phyloP scores from a whole-genome alignment of 2,113 vertebrate species.

The Prinia subflava region DNA sequence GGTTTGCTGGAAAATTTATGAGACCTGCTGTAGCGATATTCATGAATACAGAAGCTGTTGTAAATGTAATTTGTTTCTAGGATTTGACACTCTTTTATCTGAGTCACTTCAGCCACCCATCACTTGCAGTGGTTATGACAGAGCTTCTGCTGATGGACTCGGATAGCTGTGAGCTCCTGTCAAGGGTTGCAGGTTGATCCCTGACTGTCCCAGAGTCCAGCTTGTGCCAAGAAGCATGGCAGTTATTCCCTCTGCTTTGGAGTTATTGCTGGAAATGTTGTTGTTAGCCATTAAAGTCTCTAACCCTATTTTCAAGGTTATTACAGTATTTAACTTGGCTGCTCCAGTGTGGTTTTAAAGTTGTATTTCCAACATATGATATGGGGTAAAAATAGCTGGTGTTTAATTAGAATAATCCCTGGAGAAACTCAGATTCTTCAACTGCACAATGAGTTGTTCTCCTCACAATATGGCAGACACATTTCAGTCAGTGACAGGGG shows the following conservation, averaged over 20 bases:
- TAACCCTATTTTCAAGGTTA: conserved; percentile 43
- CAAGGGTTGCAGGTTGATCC: background rate
- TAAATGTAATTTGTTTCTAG: background rate
- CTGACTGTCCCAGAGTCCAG: background rate
- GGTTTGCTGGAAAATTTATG: conserved; percentile 41
- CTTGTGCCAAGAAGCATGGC: background rate
- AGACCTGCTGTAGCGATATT: conserved; percentile 7
- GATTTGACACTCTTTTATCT: background rate
- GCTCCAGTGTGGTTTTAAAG: background rate
- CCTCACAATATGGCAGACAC: background rate
- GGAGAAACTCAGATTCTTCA: background rate
- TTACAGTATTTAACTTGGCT: conserved; percentile 52
- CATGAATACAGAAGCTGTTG: background rate
- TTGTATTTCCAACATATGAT: background rate
- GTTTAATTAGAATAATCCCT: conserved; percentile 15
- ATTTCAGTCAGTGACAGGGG: background rate
- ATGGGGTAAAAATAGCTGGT: conserved; percentile 36
- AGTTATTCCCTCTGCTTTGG: background rate
- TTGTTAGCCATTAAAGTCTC: background rate
- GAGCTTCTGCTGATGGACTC: background rate
- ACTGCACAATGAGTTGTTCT: background rate
- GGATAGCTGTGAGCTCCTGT: background rate
- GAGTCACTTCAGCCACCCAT: background rate
- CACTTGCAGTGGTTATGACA: background rate
- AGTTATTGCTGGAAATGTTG: conserved; percentile 6